phyloP scores from a whole-genome alignment of 2,797 vertebrate genomes.

The Lepilemur ruficaudatus region DNA sequence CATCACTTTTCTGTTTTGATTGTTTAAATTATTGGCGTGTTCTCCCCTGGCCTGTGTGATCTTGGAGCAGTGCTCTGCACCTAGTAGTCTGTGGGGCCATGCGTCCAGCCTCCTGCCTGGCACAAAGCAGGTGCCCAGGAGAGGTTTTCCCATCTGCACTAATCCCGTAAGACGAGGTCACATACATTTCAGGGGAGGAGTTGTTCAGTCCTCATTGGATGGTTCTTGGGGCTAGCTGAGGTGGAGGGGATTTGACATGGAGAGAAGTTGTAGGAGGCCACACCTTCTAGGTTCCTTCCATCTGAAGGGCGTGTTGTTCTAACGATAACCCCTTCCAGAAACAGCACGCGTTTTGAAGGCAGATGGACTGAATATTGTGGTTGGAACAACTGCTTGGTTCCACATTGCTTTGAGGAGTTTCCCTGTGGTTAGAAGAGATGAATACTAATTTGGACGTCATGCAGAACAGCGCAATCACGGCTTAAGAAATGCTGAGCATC shows the following conservation, averaged over 20 bases:
- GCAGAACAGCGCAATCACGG: accelerated
- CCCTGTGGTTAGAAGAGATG: not conserved
- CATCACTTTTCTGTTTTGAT: not conserved
- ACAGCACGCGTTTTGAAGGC: not conserved
- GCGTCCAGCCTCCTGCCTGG: not conserved
- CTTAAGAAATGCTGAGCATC: not conserved
- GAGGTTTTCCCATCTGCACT: not conserved
- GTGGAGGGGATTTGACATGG: not conserved
- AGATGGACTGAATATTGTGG: not conserved
- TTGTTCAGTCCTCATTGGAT: accelerated
- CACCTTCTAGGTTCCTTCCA: not conserved
- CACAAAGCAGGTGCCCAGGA: not conserved
- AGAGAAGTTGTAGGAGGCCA: not conserved
- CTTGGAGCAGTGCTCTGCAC: not conserved
- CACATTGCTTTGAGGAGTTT: not conserved
- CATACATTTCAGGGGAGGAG: not conserved
- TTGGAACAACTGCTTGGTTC: not conserved
- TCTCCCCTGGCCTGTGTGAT: not conserved
- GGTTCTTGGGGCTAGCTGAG: not conserved
- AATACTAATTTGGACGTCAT: not conserved
- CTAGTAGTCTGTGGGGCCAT: not conserved
- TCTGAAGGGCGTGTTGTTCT: not conserved
- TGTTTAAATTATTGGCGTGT: not conserved
- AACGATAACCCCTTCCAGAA: not conserved
- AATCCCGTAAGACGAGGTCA: not conserved